Conservation (phyloP, 2,797 vertebrate genomes). For the Pipistrellus kuhlii region DNA sequence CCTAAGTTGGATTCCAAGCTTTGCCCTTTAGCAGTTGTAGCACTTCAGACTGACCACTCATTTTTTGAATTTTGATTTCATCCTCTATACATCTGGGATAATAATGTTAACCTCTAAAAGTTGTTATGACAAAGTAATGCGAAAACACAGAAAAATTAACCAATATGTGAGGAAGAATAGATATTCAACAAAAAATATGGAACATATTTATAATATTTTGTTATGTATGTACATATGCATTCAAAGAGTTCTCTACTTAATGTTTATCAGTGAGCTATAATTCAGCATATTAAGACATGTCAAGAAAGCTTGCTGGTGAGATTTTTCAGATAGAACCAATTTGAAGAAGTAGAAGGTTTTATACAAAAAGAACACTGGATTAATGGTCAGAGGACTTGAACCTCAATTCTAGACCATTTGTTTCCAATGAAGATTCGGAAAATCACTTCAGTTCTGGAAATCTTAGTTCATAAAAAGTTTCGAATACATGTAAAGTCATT, state of each 20-base stretch:
- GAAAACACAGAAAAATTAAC: slow-evolving; percentile 8
- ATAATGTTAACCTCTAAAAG: not conserved
- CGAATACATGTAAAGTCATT: slow-evolving; percentile 24
- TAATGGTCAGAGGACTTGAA: not conserved
- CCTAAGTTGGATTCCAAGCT: not conserved
- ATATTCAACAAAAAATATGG: not conserved
- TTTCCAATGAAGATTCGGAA: slow-evolving; percentile 9
- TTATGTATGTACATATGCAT: not conserved
- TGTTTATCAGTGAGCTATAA: not conserved
- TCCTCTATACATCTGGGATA: not conserved
- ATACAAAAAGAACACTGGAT: not conserved
- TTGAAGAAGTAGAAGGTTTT: not conserved
- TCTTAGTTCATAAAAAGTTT: not conserved
- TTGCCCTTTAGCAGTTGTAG: not conserved
- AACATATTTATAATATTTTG: slow-evolving; percentile 6
- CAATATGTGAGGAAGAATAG: not conserved
- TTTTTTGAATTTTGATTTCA: not conserved
- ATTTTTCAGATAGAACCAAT: not conserved
- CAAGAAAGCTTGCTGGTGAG: not conserved
- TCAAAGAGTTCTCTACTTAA: not conserved
- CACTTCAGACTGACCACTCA: not conserved
- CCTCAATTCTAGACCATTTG: not conserved
- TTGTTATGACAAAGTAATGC: not conserved
- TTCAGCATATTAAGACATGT: not conserved
- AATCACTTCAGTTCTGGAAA: not conserved